Evolutionary conservation across 2,888 invertebrate genomes (phyloP), one percentile per base, ranked within the genome.

Genomic region (Pristionchus exspectatus): DNA sequence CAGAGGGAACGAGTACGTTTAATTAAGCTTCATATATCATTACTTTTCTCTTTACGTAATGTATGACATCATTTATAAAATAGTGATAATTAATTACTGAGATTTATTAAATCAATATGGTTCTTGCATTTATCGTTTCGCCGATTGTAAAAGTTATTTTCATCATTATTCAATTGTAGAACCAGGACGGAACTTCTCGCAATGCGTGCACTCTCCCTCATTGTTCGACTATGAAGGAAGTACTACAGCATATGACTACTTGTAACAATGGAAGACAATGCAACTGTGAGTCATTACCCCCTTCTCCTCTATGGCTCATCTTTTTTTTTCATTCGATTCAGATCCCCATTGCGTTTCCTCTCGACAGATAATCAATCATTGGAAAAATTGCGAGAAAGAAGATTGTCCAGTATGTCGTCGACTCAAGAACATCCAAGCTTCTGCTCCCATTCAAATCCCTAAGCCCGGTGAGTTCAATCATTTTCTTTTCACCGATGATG

Each of bases 321-420:
- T 38, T 38, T 5, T 38, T 38, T 38, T 38, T 38, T 3, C 38
- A 38, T 38, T 38, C 38, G 9, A 77, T 91, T 94, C 97, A 50
- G 96, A 96, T 90, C 97, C 99, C 54, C 99, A 99, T 95, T 99
- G 99, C 96, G 98, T 98, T 92, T 98, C 98, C 30, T 99, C 99
- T 24, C 96, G 99, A 92, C 99, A 99, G 96, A 99, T 99, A 91
- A 98, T 99, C 92, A 97, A 98, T 92, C 99, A 99, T 96, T 99
- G 99, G 98, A 99, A 98, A 96, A 98, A 98, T 95, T 99, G 99
- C 95, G 97, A 97, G 90, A 97, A 98, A 92, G 97, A 97, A 93
- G 99, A 99, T 96, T 99, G 99, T 96, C 98, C 98, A 12, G 98
- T 99, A 44, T 99, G 99, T 96, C 97, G 98, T 95, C 99, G 99